Evolutionary conservation across 2,888 invertebrate genomes (phyloP), one percentile per base, ranked within the genome.

Genomic region (Lycia hirtaria): DNA sequence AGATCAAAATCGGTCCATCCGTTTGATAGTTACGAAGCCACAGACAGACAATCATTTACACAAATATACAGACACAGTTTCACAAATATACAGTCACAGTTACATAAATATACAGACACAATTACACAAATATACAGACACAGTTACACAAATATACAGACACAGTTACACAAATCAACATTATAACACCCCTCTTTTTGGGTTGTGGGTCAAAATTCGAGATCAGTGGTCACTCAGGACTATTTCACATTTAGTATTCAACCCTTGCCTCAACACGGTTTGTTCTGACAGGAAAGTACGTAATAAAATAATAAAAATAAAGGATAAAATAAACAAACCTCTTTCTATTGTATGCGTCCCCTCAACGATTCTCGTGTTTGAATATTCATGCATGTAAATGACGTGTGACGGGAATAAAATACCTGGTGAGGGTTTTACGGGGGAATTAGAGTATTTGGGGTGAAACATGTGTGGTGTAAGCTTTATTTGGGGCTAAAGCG

Each of bases 381-480:
- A 61, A 56, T 67, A 63, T 63, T 59, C 54, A 67, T 56, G 45
- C 56, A 64, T 60, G 58, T 32, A 60, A 62, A 64, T 59, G 56
- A 54, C 54, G 19, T 49, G 54, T 54, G 60, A 54, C 43, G 47
- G 47, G 55, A 55, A 48, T 58, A 52, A 62, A 62, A 62, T 48
- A 52, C 58, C 44, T 60, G 56, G 30, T 52, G 61, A 54, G 48
- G 49, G 53, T 40, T 26, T 62, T 41, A 33, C 53, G 30, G 32
- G 33, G 40, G 28, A 56, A 47, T 50, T 56, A 47, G 50, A 38
- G 50, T 22, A 38, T 37, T 43, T 32, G 38, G 32, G 24, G n/a
- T 44, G 38, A 32, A 50, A 40, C 19, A 38, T 49, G 20, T 19
- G 45, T 43, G 9, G 22, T 7, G 19, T 20, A 12, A 30, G 30